A percentile compares a stretch with the other conserved stretches of the same genome.
These are phyloP conservation scores for Heliconius sara DNA, from an alignment of 2,888 invertebrate species.

Conservation along the genomic window DNA sequence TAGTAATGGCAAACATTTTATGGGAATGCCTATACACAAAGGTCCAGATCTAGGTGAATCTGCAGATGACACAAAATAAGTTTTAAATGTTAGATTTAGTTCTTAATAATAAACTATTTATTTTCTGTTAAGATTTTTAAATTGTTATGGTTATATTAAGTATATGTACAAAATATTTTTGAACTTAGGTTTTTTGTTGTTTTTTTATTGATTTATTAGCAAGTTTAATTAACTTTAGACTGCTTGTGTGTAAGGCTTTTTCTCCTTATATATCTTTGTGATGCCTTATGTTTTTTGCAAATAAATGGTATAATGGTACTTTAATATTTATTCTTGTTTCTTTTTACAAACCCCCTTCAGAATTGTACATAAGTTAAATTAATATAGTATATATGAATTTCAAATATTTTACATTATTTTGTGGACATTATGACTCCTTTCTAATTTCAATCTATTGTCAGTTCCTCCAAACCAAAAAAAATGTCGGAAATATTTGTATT, in stretches of 20 bases:
- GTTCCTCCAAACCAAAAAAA: neutral
- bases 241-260: neutral
- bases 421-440: neutral
- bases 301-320: conserved; percentile 24
- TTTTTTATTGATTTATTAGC: neutral
- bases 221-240: neutral
- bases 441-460: neutral
- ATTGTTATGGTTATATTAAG: conserved; percentile 4
- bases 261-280: neutral
- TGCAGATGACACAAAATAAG: conserved; percentile 66
- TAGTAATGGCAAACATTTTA: conserved; percentile 86
- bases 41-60: conserved; percentile 65
- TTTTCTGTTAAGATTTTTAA: conserved; percentile 16
- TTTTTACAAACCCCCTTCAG: neutral
- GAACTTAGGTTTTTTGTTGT: neutral
- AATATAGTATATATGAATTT: neutral
- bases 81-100: conserved; percentile 20
- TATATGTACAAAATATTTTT: conserved; percentile 13
- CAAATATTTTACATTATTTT: neutral
- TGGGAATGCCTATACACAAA: conserved; percentile 90
- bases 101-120: conserved; percentile 20
- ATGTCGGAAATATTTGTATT: no score
- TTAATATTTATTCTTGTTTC: neutral
- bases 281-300: neutral
- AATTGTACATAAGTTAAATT: neutral